These are phyloP conservation scores for Temnothorax ravouxi DNA, from an alignment of 2,888 invertebrate species.

Conservation along the genomic window DNA sequence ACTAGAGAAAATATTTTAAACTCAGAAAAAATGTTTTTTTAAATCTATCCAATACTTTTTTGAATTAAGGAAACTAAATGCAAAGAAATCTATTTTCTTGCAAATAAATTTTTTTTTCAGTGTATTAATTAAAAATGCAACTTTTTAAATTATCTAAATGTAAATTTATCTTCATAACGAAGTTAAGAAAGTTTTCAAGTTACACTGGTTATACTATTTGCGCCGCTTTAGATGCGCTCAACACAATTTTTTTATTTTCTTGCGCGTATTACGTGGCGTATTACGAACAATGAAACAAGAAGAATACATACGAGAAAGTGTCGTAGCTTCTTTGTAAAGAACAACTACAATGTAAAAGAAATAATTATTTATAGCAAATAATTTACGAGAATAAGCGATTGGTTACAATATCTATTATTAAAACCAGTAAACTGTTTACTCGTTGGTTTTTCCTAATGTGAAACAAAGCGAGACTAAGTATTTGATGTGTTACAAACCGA, in stretches of 20 bases:
- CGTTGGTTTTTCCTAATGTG: background rate
- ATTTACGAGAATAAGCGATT: background rate
- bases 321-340: background rate
- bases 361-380: background rate
- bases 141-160: background rate
- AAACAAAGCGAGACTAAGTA: constrained; percentile 8
- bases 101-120: too few species aligned
- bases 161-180: too few species aligned
- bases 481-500: background rate
- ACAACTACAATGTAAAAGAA: background rate
- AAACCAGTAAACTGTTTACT: background rate
- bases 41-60: too few species aligned
- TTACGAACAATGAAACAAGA: background rate
- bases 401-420: background rate
- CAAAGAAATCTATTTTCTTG: too few species aligned
- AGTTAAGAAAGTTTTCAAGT: too few species aligned
- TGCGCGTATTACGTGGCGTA: background rate
- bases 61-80: too few species aligned
- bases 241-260: background rate
- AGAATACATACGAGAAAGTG: background rate
- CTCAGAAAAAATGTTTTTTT: too few species aligned
- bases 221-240: background rate
- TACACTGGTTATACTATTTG: background rate
- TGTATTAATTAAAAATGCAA: background rate
- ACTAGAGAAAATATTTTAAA: too few species aligned